Conservation (phyloP, 64 coral and sea anemone genomes). For the Stylophora pistillata region DNA sequence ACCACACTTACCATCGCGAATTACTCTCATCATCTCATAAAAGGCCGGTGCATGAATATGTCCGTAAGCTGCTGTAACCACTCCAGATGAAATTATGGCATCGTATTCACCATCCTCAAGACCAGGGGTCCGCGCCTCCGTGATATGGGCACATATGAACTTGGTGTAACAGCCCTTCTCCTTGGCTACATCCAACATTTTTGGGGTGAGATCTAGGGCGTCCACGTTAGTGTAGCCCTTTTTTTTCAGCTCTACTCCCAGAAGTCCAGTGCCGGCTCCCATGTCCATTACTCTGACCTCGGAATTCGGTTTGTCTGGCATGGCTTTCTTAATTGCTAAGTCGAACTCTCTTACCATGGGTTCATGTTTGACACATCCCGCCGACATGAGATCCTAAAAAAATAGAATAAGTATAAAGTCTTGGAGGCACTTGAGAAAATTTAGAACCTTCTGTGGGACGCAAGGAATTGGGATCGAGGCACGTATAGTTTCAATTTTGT, state of each 20-base stretch:
- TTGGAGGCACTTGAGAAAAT: too few species aligned
- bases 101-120: slow-evolving; percentile 29
- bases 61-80: not conserved
- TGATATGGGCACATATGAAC: slow-evolving; percentile 21
- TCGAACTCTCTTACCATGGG: not conserved
- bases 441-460: too few species aligned
- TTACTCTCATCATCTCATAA: slow-evolving; percentile 33
- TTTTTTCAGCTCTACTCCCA: slow-evolving; percentile 22
- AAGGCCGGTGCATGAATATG: slow-evolving; percentile 16
- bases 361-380: not conserved
- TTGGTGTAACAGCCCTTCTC: slow-evolving; percentile 35
- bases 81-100: slow-evolving; percentile 15
- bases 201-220: slow-evolving; percentile 16
- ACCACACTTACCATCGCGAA: slow-evolving; percentile 39
- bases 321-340: not conserved
- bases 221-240: slow-evolving; percentile 35
- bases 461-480: too few species aligned
- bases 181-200: slow-evolving; percentile 33
- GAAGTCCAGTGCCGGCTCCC: slow-evolving; percentile 30
- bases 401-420: not conserved
- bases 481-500: too few species aligned
- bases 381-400: not conserved
- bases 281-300: not conserved
- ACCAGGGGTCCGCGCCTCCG: not conserved
- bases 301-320: not conserved